Evolutionary conservation across 2,888 invertebrate species (phyloP).

Genomic region (Xylocampa areola): DNA sequence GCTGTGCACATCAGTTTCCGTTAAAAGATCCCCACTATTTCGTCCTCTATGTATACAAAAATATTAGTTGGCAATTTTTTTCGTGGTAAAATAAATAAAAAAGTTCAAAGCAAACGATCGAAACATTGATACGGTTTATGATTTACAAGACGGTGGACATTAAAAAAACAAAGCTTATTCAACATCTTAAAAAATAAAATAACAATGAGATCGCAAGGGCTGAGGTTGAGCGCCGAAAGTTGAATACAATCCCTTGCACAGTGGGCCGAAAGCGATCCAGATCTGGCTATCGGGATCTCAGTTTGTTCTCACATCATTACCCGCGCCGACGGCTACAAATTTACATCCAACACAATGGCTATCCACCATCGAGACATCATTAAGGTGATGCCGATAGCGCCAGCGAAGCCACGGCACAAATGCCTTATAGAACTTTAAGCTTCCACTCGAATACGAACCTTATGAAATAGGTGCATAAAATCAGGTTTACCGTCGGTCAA

Average conservation of each 20-base stretch:
- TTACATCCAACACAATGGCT: conserved; percentile 90
- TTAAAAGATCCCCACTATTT: conserved; percentile 45
- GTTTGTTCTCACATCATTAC: conserved; percentile 90
- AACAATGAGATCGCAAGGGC: conserved; percentile 69
- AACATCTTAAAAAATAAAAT: conserved; percentile 72
- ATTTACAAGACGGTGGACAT: conserved; percentile 74
- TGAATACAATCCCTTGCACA: conserved; percentile 82
- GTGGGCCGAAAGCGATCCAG: conserved; percentile 85
- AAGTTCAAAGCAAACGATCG: conserved; percentile 38
- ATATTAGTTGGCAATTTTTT: conserved; percentile 32
- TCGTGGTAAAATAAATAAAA: conserved; percentile 35
- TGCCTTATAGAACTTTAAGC: conserved; percentile 63
- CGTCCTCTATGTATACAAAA: conserved; percentile 30
- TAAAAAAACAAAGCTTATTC: conserved; percentile 74
- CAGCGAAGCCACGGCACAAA: conserved; percentile 74
- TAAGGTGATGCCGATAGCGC: conserved; percentile 90
- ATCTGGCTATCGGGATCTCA: conserved; percentile 88
- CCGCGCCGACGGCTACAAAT: conserved; percentile 90
- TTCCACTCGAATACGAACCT: conserved; percentile 66
- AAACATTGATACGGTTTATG: conserved; percentile 66
- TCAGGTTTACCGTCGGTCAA: conserved; percentile 51
- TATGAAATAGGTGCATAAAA: conserved; percentile 60
- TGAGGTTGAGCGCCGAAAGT: conserved; percentile 75
- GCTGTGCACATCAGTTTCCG: conserved; percentile 69
- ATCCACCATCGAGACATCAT: conserved; percentile 90